These are phyloP conservation scores for Prosopocoilus inquinatus DNA, from an alignment of 2,888 invertebrate genomes.

Conservation along the genomic window DNA sequence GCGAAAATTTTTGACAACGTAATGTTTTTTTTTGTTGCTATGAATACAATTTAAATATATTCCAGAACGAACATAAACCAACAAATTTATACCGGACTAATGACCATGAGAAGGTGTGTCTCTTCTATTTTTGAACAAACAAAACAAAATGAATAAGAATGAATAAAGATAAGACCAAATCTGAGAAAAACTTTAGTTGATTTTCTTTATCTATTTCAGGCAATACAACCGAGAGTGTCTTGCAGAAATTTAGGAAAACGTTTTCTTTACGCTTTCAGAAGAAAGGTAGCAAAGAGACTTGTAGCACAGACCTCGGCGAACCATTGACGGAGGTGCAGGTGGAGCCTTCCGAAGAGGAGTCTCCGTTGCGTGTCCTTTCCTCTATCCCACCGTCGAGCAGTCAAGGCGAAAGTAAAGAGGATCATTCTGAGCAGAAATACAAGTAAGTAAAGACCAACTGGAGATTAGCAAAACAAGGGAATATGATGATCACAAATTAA, in stretches of 20 bases:
- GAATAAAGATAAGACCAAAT: background rate
- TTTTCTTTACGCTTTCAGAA: conserved; percentile 63
- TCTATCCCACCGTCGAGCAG: conserved; percentile 31
- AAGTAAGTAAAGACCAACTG: conserved; percentile 34
- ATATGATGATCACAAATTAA: no score
- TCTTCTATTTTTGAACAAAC: no score
- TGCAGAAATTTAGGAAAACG: conserved; percentile 70
- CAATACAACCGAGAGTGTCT: conserved; percentile 55
- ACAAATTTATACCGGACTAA: no score
- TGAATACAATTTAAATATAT: no score
- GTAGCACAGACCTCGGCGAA: conserved; percentile 46
- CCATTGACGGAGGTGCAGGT: conserved; percentile 40
- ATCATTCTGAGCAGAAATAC: conserved; percentile 45
- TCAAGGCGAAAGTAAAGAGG: conserved; percentile 34
- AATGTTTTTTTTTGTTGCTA: no score
- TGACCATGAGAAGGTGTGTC: no score
- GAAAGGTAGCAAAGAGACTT: conserved; percentile 54
- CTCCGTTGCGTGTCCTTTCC: conserved; percentile 39
- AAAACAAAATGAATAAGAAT: no score
- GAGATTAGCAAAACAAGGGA: background rate
- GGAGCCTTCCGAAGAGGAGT: conserved; percentile 46
- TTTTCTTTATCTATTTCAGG: conserved; percentile 28
- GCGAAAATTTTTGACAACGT: no score
- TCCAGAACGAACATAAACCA: no score
- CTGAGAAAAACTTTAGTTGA: conserved; percentile 3